Conservation (phyloP, 2,113 vertebrate species). For the Malurus elegans region DNA sequence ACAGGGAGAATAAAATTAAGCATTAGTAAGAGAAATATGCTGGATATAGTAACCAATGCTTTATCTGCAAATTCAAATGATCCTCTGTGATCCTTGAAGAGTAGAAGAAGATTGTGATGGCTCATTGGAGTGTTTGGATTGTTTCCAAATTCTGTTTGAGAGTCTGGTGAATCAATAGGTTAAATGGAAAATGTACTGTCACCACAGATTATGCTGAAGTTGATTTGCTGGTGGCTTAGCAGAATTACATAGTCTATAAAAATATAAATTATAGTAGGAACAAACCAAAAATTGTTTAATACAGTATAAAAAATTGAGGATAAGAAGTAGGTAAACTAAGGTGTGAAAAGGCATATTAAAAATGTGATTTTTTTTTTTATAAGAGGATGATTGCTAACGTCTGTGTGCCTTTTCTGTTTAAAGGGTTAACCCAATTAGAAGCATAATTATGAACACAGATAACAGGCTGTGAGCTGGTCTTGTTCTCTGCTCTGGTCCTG, state of each 20-base stretch:
- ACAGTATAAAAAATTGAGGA: neutral
- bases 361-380: neutral
- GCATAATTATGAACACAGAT: neutral
- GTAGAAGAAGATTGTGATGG: neutral
- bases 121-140: neutral
- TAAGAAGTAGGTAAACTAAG: neutral
- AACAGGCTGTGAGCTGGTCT: neutral
- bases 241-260: neutral
- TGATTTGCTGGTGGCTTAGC: neutral
- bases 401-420: neutral
- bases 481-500: neutral
- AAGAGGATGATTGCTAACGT: neutral
- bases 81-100: neutral
- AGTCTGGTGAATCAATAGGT: neutral
- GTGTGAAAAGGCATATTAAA: neutral
- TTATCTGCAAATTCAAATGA: constrained; percentile 8
- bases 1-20: neutral
- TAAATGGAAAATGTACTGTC: neutral
- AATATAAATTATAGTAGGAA: neutral
- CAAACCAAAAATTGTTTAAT: neutral
- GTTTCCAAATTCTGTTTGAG: neutral
- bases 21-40: neutral
- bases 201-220: neutral
- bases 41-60: neutral
- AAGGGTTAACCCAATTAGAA: neutral